Base-by-base conservation (phyloP, 2,888 invertebrate species). In the Notodonta dromedarius region DNA sequence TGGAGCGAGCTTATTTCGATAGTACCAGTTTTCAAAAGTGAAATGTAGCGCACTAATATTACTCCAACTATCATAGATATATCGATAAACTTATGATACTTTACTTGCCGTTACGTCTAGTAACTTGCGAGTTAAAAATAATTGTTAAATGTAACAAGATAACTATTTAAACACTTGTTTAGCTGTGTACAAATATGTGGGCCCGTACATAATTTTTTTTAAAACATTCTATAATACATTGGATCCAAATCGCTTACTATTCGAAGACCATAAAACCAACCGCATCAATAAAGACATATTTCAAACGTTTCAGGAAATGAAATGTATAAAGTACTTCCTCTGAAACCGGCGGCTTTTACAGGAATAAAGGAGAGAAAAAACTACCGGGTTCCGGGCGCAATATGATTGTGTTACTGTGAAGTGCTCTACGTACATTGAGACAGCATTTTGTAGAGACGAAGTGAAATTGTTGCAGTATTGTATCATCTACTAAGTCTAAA, bases 301-400 rank as follows among this genome's bases (percentile, higher is more conserved):
- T 69, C 65, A 69, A 66, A 70, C 58, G 63, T 54, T 57, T 24
- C 63, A 66, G 73, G 73, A 73, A 73, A 69, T 65, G 63, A 70
- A 70, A 70, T 73, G 65, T 73, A 66, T 70, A 69, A 56, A 73
- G 71, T 71, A 61, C 66, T 73, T 73, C 71, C 73, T 55, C 16
- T 52, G 64, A 52, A 60, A 56, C 60, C 56, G 53, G 61, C 57
- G 60, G 57, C 62, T 60, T 65, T 63, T 59, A 57, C 62, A 57
- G 50, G 67, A 62, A 70, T 64, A 62, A 63, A 60, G 42, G 58
- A 40, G 32, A 39, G 14, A 54, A 54, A 46, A 73, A 70, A 61
- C 63, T 66, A 69, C 60, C 53, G 70, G 61, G 62, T 69, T 70
- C 73, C 71, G 66, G 70, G 61, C 61, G 64, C 52, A 46, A 54